Conservation (phyloP, 2,888 invertebrate species). For the Cheilosia grossa region DNA sequence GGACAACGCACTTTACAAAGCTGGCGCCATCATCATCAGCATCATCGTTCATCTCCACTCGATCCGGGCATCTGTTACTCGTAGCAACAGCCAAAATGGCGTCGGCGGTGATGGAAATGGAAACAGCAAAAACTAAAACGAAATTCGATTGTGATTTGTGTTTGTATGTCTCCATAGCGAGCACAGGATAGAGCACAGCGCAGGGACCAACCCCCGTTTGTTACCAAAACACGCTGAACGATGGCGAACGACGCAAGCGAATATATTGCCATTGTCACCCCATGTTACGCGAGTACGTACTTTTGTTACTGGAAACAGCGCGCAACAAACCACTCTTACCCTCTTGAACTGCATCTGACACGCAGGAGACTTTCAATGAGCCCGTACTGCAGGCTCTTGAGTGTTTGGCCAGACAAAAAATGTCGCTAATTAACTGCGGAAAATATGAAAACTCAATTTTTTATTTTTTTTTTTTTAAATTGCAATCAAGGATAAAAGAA, state of each 20-base stretch:
- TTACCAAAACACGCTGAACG: conserved; percentile 21
- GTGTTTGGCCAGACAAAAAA: not conserved
- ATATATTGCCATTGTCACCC: conserved; percentile 20
- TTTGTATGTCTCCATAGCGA: conserved; percentile 6
- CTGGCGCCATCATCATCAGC: conserved; percentile 10
- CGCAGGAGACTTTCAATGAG: conserved; percentile 39
- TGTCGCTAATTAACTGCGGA: conserved; percentile 19
- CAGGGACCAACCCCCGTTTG: conserved; percentile 19
- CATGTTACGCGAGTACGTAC: conserved; percentile 7
- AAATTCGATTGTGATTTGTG: conserved; percentile 4
- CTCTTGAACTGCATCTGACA: conserved; percentile 50
- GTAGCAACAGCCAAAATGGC: conserved; percentile 37
- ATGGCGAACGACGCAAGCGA: conserved; percentile 2
- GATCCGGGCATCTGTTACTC: conserved; percentile 37
- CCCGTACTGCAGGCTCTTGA: conserved; percentile 31
- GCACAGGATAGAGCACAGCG: conserved; percentile 2
- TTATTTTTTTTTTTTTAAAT: conserved; percentile 16
- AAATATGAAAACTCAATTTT: not conserved
- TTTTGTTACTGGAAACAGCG: conserved; percentile 14
- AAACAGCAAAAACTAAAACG: conserved; percentile 1
- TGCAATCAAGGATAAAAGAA: not conserved
- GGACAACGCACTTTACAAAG: conserved; percentile 45
- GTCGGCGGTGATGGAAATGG: not conserved
- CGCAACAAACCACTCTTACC: conserved; percentile 19
- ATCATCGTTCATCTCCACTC: not conserved